A percentile compares a stretch with the other conserved stretches of the same genome.
Evolutionary conservation across 2,797 vertebrate genomes (phyloP).

Genomic region (Sebastes iracundus): DNA sequence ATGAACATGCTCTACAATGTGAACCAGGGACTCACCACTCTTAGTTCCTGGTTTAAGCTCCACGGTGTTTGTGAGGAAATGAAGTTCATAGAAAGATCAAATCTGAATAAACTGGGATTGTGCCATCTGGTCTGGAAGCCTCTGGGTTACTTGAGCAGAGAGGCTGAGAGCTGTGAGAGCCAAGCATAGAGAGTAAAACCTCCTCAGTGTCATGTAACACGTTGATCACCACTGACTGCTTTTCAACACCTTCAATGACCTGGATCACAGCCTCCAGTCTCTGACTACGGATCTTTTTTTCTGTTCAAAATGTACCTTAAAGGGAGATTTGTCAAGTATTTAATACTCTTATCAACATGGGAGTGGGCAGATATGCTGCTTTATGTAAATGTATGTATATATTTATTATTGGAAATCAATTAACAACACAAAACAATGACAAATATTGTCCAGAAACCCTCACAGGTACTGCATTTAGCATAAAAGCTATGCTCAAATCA

Average conservation of each 20-base stretch:
- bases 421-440: too few species aligned
- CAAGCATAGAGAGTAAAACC: conserved; percentile 1
- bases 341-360: too few species aligned
- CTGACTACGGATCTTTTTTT: not conserved
- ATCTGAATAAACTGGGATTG: not conserved
- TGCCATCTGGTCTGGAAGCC: conserved; percentile 6
- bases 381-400: too few species aligned
- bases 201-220: conserved; percentile 22
- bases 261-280: conserved; percentile 3
- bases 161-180: not conserved
- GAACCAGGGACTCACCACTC: not conserved
- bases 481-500: too few species aligned
- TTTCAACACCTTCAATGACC: conserved; percentile 40
- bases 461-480: too few species aligned
- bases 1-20: not conserved
- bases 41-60: too few species aligned
- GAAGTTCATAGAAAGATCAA: conserved; percentile 9
- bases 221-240: conserved; percentile 38
- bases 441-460: too few species aligned
- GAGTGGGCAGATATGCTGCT: too few species aligned
- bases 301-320: too few species aligned
- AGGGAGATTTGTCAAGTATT: too few species aligned
- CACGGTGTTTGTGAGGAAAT: not conserved
- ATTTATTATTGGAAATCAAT: too few species aligned
- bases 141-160: conserved; percentile 7